Percentiles rank a stretch among this genome's conserved stretches.
Evolutionary conservation across 2,113 vertebrate genomes (phyloP).

Genomic region (Heterotilapia buettikoferi): DNA sequence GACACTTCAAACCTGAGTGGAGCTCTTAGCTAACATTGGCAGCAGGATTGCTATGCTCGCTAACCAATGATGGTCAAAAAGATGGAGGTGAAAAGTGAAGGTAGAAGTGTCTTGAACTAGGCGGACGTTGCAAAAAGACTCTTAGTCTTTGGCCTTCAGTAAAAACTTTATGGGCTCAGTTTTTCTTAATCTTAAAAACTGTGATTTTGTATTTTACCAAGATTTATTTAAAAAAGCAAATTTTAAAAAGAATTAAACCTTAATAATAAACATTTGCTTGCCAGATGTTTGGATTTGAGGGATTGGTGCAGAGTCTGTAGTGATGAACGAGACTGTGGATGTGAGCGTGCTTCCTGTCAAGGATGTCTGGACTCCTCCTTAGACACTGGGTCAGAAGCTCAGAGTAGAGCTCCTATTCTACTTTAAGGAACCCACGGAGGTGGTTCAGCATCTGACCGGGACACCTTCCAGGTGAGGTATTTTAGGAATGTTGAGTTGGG

Average conservation of each 20-base stretch:
- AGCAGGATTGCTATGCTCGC: not conserved
- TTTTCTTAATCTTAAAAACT: not conserved
- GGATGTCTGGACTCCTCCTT: not conserved
- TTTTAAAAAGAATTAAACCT: not conserved
- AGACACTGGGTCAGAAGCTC: not conserved
- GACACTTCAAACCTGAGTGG: not conserved
- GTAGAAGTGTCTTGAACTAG: not conserved
- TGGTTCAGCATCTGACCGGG: not conserved
- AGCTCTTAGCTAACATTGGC: not conserved
- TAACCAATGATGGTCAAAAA: not conserved
- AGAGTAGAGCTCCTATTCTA: not conserved
- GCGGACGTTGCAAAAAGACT: not conserved
- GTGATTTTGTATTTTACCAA: not conserved
- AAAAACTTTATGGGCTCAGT: not conserved
- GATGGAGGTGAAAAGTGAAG: not conserved
- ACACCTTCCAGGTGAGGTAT: not conserved
- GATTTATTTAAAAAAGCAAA: not conserved
- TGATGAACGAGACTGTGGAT: not conserved
- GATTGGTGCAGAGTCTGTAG: not conserved
- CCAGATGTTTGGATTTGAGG: not conserved
- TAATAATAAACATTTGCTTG: not conserved
- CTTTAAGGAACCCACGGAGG: not conserved
- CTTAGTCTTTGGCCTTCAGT: not conserved
- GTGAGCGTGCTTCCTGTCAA: not conserved
- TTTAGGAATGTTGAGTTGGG: not conserved